Evolutionary conservation across 2,797 vertebrate species (phyloP).

Genomic region (Arrhamphus sclerolepis): DNA sequence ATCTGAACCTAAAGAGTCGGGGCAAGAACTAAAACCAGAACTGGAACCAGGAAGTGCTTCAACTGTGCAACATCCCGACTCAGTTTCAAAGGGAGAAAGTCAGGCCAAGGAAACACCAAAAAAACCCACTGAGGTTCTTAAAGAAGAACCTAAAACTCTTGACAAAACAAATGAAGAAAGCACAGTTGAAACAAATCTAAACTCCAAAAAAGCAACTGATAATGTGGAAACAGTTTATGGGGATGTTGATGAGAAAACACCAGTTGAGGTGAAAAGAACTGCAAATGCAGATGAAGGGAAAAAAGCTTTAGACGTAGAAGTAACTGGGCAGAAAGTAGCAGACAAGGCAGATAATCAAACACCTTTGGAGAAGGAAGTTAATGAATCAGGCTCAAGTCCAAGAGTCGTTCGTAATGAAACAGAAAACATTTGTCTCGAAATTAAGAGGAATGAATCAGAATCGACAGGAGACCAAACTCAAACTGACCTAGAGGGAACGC

Average conservation of each 20-base stretch:
- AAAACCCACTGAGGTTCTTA: constrained; percentile 20
- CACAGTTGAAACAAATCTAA: constrained; percentile 4
- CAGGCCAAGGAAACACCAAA: constrained; percentile 16
- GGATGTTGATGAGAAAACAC: constrained; percentile 10
- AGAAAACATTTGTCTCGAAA: constrained; percentile 21
- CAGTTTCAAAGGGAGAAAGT: constrained; percentile 23
- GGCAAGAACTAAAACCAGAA: constrained; percentile 23
- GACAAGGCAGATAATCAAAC: constrained; percentile 40
- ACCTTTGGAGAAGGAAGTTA: constrained; percentile 20
- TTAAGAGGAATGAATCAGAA: constrained; percentile 41
- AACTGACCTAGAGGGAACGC: constrained; percentile 15
- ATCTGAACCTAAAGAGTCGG: constrained; percentile 10
- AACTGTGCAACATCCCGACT: background rate
- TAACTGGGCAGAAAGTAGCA: constrained; percentile 21
- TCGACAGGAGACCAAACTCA: background rate
- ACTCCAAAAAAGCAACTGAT: constrained; percentile 5
- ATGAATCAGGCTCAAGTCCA: constrained; percentile 27
- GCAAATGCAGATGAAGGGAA: constrained; percentile 20
- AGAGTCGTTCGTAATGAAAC: constrained; percentile 21
- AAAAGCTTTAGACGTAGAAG: constrained; percentile 32
- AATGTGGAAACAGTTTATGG: constrained; percentile 1
- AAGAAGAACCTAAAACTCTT: constrained; percentile 20
- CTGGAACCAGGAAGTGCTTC: constrained; percentile 2
- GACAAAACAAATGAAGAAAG: constrained; percentile 22
- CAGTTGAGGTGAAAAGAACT: constrained; percentile 30